Evolutionary conservation across 2,888 invertebrate genomes (phyloP).

Genomic region (Thumatha senex): DNA sequence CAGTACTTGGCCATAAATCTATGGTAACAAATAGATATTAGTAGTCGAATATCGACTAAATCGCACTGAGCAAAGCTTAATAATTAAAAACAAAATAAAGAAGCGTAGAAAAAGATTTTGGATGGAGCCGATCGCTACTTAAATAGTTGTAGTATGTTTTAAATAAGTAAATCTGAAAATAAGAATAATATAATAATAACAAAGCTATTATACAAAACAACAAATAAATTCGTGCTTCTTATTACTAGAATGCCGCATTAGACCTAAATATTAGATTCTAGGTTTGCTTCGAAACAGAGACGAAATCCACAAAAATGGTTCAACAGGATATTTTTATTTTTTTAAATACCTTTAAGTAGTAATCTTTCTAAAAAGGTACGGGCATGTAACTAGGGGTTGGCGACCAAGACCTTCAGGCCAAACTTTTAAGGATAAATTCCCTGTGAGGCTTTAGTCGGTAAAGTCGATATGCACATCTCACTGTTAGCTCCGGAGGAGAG

Average conservation of each 20-base stretch:
- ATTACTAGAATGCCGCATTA: conserved; percentile 71
- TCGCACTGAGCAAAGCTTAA: conserved; percentile 69
- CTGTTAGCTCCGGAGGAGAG: too few relatives aligned
- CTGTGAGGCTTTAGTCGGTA: too few relatives aligned
- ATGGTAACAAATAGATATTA: conserved; percentile 77
- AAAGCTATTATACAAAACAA: conserved; percentile 76
- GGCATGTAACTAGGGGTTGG: too few relatives aligned
- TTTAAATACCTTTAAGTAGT: too few relatives aligned
- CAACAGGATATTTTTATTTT: background rate
- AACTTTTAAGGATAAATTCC: too few relatives aligned
- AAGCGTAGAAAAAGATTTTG: conserved; percentile 44
- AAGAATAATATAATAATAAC: conserved; percentile 58
- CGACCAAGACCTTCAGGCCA: too few relatives aligned
- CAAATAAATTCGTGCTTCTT: conserved; percentile 83
- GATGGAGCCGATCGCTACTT: conserved; percentile 63
- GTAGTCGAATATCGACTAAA: conserved; percentile 47
- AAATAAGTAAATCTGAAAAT: conserved; percentile 44
- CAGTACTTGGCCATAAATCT: conserved; percentile 78
- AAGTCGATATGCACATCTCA: too few relatives aligned
- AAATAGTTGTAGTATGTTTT: conserved; percentile 32
- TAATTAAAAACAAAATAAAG: conserved; percentile 23
- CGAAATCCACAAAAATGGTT: conserved; percentile 2
- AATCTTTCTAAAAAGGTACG: background rate
- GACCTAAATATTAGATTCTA: conserved; percentile 35
- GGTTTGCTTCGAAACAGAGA: conserved; percentile 21